phyloP scores from a whole-genome alignment of 1,140 invertebrate genomes.

The Cylas formicarius region DNA sequence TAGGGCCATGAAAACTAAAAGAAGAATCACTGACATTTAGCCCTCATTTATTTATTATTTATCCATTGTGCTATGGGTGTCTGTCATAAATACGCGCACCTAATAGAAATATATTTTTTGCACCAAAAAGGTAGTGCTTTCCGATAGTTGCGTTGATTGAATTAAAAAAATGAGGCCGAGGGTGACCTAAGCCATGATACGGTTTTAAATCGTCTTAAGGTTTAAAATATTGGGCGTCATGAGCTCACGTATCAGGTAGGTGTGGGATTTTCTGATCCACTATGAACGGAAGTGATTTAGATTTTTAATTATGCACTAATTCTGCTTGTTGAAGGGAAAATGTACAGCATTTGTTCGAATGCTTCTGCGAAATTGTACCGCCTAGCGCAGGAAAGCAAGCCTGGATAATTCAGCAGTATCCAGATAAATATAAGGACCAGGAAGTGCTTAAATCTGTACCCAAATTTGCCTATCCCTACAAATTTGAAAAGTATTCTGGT shows the following conservation, averaged over 20 bases:
- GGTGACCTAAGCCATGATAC: too few relatives aligned
- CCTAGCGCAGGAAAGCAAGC: constrained; percentile 54
- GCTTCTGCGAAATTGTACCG: constrained; percentile 73
- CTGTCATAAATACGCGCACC: too few relatives aligned
- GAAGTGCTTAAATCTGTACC: constrained; percentile 73
- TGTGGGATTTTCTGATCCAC: background rate
- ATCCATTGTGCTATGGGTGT: too few relatives aligned
- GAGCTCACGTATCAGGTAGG: constrained; percentile 13
- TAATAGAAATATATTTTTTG: too few relatives aligned
- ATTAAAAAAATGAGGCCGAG: too few relatives aligned
- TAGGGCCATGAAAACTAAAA: too few relatives aligned
- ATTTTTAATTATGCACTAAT: constrained; percentile 6
- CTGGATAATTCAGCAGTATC: constrained; percentile 72
- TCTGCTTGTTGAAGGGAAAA: constrained; percentile 69
- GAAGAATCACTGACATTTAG: too few relatives aligned
- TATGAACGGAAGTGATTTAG: background rate
- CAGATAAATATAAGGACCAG: constrained; percentile 63
- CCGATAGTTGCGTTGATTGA: too few relatives aligned
- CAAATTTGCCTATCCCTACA: constrained; percentile 79
- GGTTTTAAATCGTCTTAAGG: too few relatives aligned
- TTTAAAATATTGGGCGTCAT: too few relatives aligned
- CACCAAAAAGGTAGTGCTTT: too few relatives aligned
- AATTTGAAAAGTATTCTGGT: constrained; percentile 63
- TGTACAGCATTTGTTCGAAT: constrained; percentile 72
- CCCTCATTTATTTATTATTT: too few relatives aligned